Evolutionary conservation across 2,113 vertebrate species (phyloP).

Genomic region (Myanophis thanlyinensis): DNA sequence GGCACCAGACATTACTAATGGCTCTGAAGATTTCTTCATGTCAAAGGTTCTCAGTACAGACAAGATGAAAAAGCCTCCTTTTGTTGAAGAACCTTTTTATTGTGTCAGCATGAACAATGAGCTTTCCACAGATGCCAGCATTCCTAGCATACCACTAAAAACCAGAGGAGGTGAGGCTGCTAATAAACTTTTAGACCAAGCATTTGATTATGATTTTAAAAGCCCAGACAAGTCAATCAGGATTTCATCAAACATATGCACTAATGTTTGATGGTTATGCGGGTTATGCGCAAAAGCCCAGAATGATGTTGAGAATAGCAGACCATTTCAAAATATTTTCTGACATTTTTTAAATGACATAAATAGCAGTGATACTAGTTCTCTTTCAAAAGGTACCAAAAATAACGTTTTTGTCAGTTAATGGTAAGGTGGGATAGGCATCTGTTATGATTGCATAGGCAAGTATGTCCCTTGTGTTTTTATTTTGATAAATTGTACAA

Average conservation of each 20-base stretch:
- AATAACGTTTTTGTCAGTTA: constrained; percentile 49
- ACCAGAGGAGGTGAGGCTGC: constrained; percentile 65
- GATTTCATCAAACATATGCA: constrained; percentile 53
- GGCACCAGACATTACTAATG: constrained; percentile 38
- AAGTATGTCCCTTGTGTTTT: constrained; percentile 18
- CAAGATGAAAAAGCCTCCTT: constrained; percentile 68
- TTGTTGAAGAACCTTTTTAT: constrained; percentile 69
- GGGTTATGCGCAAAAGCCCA: not conserved
- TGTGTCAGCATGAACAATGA: constrained; percentile 52
- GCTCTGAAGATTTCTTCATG: constrained; percentile 72
- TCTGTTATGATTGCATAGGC: constrained; percentile 23
- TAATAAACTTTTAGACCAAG: constrained; percentile 50
- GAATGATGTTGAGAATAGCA: constrained; percentile 31
- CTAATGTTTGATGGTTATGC: constrained; percentile 27
- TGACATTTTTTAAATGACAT: constrained; percentile 35
- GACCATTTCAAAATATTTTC: constrained; percentile 29
- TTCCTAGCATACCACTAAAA: constrained; percentile 60
- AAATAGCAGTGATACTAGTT: constrained; percentile 29
- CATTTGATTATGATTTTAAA: constrained; percentile 57
- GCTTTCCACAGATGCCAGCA: constrained; percentile 54
- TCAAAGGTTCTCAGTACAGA: constrained; percentile 70
- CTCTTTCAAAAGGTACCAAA: constrained; percentile 44
- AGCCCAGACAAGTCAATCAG: constrained; percentile 32
- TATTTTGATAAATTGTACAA: constrained; percentile 9
- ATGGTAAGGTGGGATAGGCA: constrained; percentile 43